Base-by-base conservation (phyloP, 2,113 vertebrate species). In the Notechis scutatus region DNA sequence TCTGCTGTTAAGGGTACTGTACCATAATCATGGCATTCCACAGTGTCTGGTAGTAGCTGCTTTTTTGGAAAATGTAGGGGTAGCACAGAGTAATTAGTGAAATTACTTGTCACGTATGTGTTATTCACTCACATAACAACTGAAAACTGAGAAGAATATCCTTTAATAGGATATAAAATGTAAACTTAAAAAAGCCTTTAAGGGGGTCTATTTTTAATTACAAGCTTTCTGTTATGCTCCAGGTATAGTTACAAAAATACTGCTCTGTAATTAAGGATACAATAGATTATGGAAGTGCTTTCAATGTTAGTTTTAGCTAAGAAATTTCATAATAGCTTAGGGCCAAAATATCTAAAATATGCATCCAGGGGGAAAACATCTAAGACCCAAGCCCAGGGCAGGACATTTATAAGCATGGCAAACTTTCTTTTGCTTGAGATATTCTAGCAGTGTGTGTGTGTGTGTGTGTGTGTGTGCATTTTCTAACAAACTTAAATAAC, bases 401-500 rank as follows among this genome's bases (percentile, higher is more conserved):
- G 42, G 24, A 21, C 89, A 69, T 69, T 34, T 10, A 86, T 24
- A 29, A 91, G 45, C 21, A 34, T 50, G 54, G 18, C 74, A n/a
- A 47, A 39, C 6, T 55, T 91, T 23, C 52, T 18, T 42, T 15
- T 24, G 29, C 34, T 56, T 86, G 24, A 91, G 23, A 85, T 91
- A 56, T 15, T 56, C 52, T 42, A 85, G 12, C 7, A 52, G 8
- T 52, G 50, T 52, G 1, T 12, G 50, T 52, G 50, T 12, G 10
- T 52, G 50, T 12, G 50, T 50, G 47, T 50, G 47, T 9, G 8
- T 50, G 47, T 50, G 47, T 42, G 39, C 2, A 2, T 52, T 52
- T 52, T 52, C 34, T 21, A 39, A 81, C 15, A 81, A 90, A 69
- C 54, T 61, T 93, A 94, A 94, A 92, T 94, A 95, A 91, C 10